phyloP scores from a whole-genome alignment of 2,888 invertebrate genomes.

The Trissonchulus sp. region DNA sequence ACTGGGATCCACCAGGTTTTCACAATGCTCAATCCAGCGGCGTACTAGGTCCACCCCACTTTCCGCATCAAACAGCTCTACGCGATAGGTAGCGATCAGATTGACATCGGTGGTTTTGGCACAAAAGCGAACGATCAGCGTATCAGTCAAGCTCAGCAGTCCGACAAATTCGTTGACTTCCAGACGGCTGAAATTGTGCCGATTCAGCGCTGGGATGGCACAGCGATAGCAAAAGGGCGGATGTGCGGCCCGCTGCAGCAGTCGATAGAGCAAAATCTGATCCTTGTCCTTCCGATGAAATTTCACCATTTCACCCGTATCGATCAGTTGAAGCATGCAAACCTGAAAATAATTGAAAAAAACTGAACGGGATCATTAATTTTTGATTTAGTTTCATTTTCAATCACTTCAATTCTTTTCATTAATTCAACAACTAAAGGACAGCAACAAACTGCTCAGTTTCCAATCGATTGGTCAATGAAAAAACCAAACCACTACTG shows the following conservation, averaged over 20 bases:
- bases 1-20: background rate
- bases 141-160: background rate
- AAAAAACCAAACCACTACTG: no score
- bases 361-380: no score
- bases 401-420: no score
- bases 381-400: no score
- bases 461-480: no score
- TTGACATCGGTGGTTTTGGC: background rate
- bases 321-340: background rate
- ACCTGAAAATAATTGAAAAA: background rate
- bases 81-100: background rate
- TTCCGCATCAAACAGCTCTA: background rate
- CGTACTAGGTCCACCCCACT: background rate
- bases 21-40: background rate
- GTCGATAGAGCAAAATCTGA: background rate
- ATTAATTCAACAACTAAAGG: no score
- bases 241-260: background rate
- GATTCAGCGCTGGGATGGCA: background rate
- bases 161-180: background rate
- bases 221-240: slow-evolving; percentile 1
- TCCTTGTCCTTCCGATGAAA: background rate
- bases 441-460: no score
- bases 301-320: background rate
- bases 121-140: background rate
- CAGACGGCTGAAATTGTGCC: background rate